phyloP scores from a whole-genome alignment of 2,888 invertebrate genomes.

The Cheilosia grossa region DNA sequence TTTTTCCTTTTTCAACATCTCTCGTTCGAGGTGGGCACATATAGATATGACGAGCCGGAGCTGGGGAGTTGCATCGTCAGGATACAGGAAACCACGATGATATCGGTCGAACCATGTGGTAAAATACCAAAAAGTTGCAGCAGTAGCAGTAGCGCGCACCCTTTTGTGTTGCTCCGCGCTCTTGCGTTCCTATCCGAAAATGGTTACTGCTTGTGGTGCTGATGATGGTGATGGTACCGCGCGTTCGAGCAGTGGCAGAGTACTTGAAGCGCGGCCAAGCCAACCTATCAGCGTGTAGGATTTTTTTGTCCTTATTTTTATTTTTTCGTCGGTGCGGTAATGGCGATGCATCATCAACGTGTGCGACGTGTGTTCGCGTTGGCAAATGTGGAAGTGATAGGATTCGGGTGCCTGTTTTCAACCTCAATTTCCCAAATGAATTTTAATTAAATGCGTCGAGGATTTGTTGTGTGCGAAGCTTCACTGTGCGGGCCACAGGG shows the following conservation, averaged over 20 bases:
- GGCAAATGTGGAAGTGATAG: constrained; percentile 73
- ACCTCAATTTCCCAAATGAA: constrained; percentile 75
- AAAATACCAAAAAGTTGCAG: constrained; percentile 74
- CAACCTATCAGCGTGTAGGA: constrained; percentile 72
- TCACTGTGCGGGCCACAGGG: constrained; percentile 14
- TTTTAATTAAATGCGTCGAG: constrained; percentile 75
- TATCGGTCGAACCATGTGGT: constrained; percentile 72
- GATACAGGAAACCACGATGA: constrained; percentile 73
- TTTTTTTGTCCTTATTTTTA: constrained; percentile 70
- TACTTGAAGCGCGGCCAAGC: constrained; percentile 72
- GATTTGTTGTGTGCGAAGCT: constrained; percentile 59
- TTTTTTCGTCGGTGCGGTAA: constrained; percentile 56
- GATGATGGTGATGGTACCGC: constrained; percentile 19
- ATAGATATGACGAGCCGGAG: neutral
- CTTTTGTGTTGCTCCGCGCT: constrained; percentile 16
- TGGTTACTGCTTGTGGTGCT: constrained; percentile 47
- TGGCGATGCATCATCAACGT: constrained; percentile 70
- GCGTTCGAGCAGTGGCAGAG: constrained; percentile 41
- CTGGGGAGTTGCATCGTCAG: constrained; percentile 58
- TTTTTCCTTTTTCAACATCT: constrained; percentile 41
- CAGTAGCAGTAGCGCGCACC: constrained; percentile 12
- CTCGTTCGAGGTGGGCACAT: neutral
- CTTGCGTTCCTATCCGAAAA: constrained; percentile 46
- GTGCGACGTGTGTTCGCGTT: constrained; percentile 53
- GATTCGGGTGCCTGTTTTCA: constrained; percentile 70